These are phyloP conservation scores for Sminthurides bifidus DNA, from an alignment of 1,140 invertebrate genomes.

Conservation along the genomic window DNA sequence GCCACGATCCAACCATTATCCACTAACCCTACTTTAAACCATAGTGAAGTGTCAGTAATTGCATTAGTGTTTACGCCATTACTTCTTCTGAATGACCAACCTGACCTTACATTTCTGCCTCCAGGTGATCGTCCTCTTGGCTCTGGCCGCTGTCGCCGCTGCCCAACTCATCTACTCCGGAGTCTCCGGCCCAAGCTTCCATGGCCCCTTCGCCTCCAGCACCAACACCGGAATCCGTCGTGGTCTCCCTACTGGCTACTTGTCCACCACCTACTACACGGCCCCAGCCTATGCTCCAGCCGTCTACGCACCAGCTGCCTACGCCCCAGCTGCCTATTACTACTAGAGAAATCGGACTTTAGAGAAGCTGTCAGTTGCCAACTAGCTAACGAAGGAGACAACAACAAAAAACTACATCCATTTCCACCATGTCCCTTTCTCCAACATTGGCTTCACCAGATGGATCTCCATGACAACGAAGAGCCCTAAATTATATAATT, in stretches of 20 bases:
- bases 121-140: conserved; percentile 19
- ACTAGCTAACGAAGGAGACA: no score
- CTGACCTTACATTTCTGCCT: no score
- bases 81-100: no score
- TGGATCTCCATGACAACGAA: no score
- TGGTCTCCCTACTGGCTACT: neutral
- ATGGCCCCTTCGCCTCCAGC: neutral
- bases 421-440: no score
- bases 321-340: neutral
- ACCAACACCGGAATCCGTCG: conserved; percentile 10
- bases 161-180: conserved; percentile 12
- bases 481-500: no score
- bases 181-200: conserved; percentile 8
- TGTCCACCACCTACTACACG: neutral
- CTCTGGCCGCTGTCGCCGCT: conserved; percentile 22
- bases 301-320: neutral
- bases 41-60: no score
- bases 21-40: no score
- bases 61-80: no score
- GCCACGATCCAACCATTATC: no score
- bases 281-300: neutral
- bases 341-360: neutral
- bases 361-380: neutral
- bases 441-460: neutral
- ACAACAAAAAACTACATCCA: no score